Evolutionary conservation across 2,797 vertebrate genomes (phyloP).

Genomic region (Paguma larvata): DNA sequence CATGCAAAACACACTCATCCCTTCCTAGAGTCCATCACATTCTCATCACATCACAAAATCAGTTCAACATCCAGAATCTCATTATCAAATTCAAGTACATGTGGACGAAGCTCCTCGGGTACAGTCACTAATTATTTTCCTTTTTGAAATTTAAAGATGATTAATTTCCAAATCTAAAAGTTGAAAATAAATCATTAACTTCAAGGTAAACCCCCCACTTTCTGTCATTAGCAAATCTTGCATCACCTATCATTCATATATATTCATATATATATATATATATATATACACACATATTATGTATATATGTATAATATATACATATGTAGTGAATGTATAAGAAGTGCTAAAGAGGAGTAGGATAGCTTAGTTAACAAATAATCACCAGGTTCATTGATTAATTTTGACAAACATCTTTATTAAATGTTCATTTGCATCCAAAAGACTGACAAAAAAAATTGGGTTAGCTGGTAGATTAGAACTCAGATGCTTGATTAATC

Average conservation of each 20-base stretch:
- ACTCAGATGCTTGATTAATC: background rate
- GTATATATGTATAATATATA: background rate
- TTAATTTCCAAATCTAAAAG: slow-evolving; percentile 9
- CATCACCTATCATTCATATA: background rate
- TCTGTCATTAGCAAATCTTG: background rate
- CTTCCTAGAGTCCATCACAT: background rate
- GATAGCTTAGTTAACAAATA: background rate
- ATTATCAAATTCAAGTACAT: background rate
- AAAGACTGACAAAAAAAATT: background rate
- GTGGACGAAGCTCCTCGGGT: background rate
- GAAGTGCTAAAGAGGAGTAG: background rate
- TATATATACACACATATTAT: too few species aligned
- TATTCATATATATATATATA: background rate
- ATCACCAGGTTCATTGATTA: background rate
- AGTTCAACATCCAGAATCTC: background rate
- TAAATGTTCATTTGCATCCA: slow-evolving; percentile 1
- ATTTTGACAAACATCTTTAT: slow-evolving; percentile 39
- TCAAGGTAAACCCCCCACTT: background rate
- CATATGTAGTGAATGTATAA: background rate
- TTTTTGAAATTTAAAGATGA: background rate
- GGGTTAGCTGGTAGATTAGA: background rate
- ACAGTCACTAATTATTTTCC: background rate
- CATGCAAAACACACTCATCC: too few species aligned
- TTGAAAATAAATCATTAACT: background rate
- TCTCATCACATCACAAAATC: background rate